phyloP scores from a whole-genome alignment of 2,113 vertebrate genomes.

The Prionailurus viverrinus region DNA sequence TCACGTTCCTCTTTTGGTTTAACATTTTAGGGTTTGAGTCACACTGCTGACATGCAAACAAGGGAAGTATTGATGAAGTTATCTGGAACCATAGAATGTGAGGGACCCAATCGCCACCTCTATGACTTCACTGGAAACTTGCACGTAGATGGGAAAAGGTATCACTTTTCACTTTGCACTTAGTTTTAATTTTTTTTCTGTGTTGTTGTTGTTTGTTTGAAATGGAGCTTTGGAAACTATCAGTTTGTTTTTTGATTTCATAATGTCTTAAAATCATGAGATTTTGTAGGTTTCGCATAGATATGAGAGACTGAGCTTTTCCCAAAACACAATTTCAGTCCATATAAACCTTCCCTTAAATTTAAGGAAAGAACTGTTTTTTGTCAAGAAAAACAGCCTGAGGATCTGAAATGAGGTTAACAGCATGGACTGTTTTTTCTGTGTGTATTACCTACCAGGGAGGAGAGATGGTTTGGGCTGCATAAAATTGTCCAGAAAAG shows the following conservation, averaged over 20 bases:
- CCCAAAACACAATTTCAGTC: neutral
- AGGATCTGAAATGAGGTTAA: neutral
- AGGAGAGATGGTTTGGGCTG: neutral
- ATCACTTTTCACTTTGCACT: neutral
- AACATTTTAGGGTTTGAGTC: constrained; percentile 90
- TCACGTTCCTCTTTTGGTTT: neutral
- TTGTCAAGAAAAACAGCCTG: neutral
- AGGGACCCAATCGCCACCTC: constrained; percentile 97
- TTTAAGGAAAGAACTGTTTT: constrained; percentile 14
- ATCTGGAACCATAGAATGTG: constrained; percentile 95
- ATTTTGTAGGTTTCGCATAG: neutral
- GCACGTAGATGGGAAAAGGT: constrained; percentile 94
- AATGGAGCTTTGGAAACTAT: neutral
- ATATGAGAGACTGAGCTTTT: neutral
- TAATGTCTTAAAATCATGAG: neutral
- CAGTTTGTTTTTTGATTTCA: neutral
- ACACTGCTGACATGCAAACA: constrained; percentile 92
- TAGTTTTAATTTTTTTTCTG: neutral
- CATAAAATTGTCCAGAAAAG: neutral
- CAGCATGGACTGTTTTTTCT: neutral
- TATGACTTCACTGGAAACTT: constrained; percentile 98
- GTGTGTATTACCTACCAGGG: neutral
- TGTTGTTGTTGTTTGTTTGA: neutral
- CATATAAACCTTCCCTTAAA: neutral
- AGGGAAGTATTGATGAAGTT: constrained; percentile 92